Base-by-base conservation (phyloP, 2,113 vertebrate species). In the Picathartes gymnocephalus region DNA sequence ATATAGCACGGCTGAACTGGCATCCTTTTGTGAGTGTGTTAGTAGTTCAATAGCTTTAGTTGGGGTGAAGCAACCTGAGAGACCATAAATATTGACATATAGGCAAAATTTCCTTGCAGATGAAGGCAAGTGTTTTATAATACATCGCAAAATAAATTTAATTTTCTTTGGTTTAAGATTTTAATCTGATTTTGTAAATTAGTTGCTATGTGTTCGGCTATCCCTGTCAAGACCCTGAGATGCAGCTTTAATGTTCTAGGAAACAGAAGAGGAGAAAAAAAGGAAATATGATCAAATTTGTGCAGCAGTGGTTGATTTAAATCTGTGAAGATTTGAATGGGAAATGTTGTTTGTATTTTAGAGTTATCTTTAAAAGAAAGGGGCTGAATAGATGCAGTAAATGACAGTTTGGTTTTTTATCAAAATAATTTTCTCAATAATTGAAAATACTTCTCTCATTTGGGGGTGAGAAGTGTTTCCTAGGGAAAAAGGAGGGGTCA, bases 161-260 rank as follows among this genome's bases (percentile, higher is more conserved):
- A 93, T 91, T 94, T 86, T 84, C 48, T 92, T 95, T 90, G n/a
- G 54, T 95, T 96, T 96, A 94, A 94, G 90, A 92, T 77, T 94
- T 92, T 97, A 97, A 96, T 98, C 86, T 91, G 84, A 98, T 97
- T 98, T 97, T 81, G 47, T 82, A 71, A 66, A 92, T 90, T 72
- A 86, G 57, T 91, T 51, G 76, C 62, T 86, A 15, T 84, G 47
- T 33, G 58, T 68, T 96, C 1, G 11, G 23, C 18, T 83, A 72
- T 53, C 33, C 85, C 44, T 0, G 0, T 15, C 62, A 69, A 78
- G 65, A 51, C 35, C 15, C 21, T 21, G 30, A 80, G 61, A 90
- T 80, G 30, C 66, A 80, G 53, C 68, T 97, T 74, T 94, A 58
- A 58, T 81, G 22, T 76, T 82, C 88, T 1, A 88, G 53, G 93